These are phyloP conservation scores for Polydrusus tereticollis DNA, from an alignment of 2,888 invertebrate species.

Conservation along the genomic window DNA sequence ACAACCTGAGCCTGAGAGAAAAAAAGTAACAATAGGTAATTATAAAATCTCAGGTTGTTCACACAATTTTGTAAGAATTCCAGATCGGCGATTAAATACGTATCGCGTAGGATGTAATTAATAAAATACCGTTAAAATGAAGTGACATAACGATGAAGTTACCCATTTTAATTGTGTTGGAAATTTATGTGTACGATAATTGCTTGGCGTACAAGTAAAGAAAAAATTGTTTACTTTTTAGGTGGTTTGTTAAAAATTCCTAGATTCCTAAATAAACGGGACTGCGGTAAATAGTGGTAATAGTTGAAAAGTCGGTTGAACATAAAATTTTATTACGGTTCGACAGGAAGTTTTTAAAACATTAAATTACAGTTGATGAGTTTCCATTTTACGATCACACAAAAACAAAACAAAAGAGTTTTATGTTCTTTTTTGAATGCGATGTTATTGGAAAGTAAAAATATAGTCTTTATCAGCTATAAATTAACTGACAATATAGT, in stretches of 20 bases:
- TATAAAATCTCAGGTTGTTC: neutral
- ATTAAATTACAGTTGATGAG: conserved; percentile 10
- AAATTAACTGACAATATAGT: too few species aligned
- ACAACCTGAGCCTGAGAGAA: neutral
- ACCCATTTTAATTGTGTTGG: too few species aligned
- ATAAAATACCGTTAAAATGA: neutral
- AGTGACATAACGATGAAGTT: neutral
- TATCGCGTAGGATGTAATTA: neutral
- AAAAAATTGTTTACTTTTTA: too few species aligned
- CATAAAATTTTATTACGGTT: conserved; percentile 34
- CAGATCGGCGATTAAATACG: neutral
- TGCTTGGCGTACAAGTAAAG: too few species aligned
- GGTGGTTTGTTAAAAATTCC: neutral
- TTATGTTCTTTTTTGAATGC: too few species aligned
- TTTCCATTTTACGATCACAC: neutral
- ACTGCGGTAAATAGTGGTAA: conserved; percentile 11
- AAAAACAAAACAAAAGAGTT: too few species aligned
- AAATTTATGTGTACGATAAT: too few species aligned
- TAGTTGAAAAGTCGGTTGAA: conserved; percentile 20
- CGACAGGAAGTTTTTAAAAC: conserved; percentile 33
- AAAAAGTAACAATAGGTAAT: conserved; percentile 1
- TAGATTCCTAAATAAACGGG: neutral
- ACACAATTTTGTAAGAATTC: neutral
- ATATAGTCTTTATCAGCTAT: too few species aligned
- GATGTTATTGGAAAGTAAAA: too few species aligned